Base-by-base conservation (phyloP, 2,888 invertebrate genomes). In the Agrilus biguttatus region DNA sequence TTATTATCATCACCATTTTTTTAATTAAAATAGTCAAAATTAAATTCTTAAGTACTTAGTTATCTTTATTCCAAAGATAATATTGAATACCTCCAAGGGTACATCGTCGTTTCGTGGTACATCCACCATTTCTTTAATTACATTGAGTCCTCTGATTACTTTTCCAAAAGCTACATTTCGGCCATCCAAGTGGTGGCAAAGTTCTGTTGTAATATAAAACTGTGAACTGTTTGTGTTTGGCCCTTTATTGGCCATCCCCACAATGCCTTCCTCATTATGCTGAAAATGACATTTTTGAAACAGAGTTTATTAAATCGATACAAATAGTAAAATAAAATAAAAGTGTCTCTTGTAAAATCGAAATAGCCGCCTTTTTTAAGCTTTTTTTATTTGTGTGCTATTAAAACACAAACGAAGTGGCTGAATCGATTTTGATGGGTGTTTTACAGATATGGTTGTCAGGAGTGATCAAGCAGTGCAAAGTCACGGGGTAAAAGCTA, bases 191-290 rank as follows among this genome's bases (percentile, higher is more conserved):
- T 90, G 89, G 1, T 74, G 67, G 55, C 86, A 84, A 2, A 78
- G 74, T 2, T 77, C 79, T 1, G 80, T 77, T 1, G 87, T 84
- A 45, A 96, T 85, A 60, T 93, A 89, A 69, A 97, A 97, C 67
- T 97, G 97, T 0, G 95, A 95, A 50, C 85, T 87, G 63, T 95
- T 96, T 8, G 89, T 85, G 62, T 96, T 73, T 12, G 77, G 76
- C 41, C 80, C 92, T 62, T 72, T 80, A 67, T 83, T 96, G 54
- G 82, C 80, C 83, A 85, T 84, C 54, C 84, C 84, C 1, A 88
- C 68, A 1, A 76, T 71, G 3, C 86, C 86, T 39, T 70, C 71
- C 1, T 69, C 63, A 34, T 77, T 74, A 72, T 87, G 71, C 55
- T 65, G 53, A 36, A 55, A 57, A 19, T 21, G 5, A 37, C 39